phyloP scores from a whole-genome alignment of 2,888 invertebrate species.

The Agrochola macilenta region DNA sequence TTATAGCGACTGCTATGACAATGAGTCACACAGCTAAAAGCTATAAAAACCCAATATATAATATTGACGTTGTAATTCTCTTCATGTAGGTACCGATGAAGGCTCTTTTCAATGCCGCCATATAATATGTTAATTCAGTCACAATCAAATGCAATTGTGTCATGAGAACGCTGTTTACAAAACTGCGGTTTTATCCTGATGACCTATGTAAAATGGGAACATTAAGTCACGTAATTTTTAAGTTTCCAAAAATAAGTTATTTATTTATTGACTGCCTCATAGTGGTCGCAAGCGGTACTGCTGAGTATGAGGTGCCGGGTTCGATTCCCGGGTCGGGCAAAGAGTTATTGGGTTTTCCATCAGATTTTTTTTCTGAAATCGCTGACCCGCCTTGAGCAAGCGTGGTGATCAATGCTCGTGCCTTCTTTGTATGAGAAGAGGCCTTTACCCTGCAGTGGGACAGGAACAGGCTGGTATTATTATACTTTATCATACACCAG shows the following conservation, averaged over 20 bases:
- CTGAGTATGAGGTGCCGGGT: too few species aligned
- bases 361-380: too few species aligned
- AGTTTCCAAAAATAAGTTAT: not conserved
- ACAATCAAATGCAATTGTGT: constrained; percentile 54
- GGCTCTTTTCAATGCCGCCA: constrained; percentile 50
- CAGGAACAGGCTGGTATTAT: too few species aligned
- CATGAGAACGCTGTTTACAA: constrained; percentile 33
- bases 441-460: too few species aligned
- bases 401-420: too few species aligned
- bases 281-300: too few species aligned
- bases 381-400: too few species aligned
- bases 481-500: too few species aligned
- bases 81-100: constrained; percentile 18
- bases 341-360: too few species aligned
- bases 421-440: too few species aligned
- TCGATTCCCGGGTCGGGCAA: too few species aligned
- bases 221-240: too few species aligned
- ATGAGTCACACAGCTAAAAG: not conserved
- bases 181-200: constrained; percentile 12
- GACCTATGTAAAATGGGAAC: not conserved
- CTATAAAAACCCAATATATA: constrained; percentile 7
- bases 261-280: not conserved
- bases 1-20: not conserved
- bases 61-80: constrained; percentile 31
- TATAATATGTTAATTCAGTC: constrained; percentile 38